Conservation (phyloP, 2,888 invertebrate species). For the Dryocosmus kuriphilus region DNA sequence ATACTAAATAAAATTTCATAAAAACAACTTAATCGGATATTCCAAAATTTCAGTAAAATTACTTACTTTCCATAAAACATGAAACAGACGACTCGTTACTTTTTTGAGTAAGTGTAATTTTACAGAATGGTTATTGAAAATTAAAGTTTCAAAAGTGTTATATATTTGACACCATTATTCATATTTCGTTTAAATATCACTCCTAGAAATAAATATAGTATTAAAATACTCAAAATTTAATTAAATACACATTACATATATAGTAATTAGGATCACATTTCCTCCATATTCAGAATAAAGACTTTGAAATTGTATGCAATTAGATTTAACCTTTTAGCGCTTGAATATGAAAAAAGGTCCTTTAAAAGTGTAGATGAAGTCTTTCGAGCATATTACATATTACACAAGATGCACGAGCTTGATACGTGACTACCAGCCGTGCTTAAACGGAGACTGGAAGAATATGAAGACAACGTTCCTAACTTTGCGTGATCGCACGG, state of each 20-base stretch:
- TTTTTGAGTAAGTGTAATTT: too few species aligned
- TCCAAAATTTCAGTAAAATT: too few species aligned
- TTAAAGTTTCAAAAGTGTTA: too few species aligned
- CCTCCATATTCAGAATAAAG: conserved; percentile 2
- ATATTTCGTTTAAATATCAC: too few species aligned
- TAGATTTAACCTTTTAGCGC: conserved; percentile 21
- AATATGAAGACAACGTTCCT: conserved; percentile 28
- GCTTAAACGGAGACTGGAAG: background rate
- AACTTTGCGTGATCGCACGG: conserved; percentile 21
- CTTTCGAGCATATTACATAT: conserved; percentile 16
- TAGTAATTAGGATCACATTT: background rate
- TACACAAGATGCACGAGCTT: conserved; percentile 11
- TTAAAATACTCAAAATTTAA: background rate
- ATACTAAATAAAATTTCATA: too few species aligned
- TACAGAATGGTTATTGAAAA: too few species aligned
- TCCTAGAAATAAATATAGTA: background rate
- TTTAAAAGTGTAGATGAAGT: background rate
- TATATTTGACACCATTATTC: too few species aligned
- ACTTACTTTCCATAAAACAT: background rate
- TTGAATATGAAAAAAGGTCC: background rate
- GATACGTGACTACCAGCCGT: conserved; percentile 18
- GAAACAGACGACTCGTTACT: too few species aligned
- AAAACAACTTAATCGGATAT: too few species aligned
- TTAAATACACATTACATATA: background rate
- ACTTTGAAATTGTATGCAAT: conserved; percentile 26